A percentile compares a stretch with the other conserved stretches of the same genome.
phyloP scores from a whole-genome alignment of 1,140 invertebrate species.

The Conus betulinus region DNA sequence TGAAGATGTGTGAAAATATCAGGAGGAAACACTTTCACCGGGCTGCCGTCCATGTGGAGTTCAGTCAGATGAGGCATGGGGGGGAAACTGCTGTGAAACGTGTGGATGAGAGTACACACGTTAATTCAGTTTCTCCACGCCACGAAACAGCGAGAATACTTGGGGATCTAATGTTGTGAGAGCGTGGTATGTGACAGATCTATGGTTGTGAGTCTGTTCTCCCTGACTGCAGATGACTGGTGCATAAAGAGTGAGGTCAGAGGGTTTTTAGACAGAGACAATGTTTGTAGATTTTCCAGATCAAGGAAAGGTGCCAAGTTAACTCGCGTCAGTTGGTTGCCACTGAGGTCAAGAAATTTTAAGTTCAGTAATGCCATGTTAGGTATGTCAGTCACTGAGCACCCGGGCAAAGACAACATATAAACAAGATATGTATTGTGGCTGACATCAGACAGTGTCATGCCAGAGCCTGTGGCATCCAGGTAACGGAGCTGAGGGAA shows the following conservation, averaged over 20 bases:
- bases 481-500: constrained; percentile 20
- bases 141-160: neutral
- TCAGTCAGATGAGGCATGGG: neutral
- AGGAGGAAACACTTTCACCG: neutral
- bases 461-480: neutral
- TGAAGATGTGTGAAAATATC: neutral
- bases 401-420: neutral
- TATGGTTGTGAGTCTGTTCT: neutral
- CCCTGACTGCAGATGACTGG: neutral
- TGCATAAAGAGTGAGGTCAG: neutral
- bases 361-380: neutral
- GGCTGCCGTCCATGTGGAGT: neutral
- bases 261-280: neutral
- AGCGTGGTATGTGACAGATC: neutral
- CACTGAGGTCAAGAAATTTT: neutral
- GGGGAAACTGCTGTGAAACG: neutral
- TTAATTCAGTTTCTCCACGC: neutral
- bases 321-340: neutral
- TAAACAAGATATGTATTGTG: neutral
- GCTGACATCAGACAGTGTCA: neutral
- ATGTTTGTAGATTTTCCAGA: neutral
- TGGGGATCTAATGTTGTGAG: neutral
- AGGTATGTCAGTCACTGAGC: neutral
- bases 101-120: neutral
- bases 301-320: neutral